Evolutionary conservation across 2,113 vertebrate genomes (phyloP).

Genomic region (Oxygymnocypris stewartii): DNA sequence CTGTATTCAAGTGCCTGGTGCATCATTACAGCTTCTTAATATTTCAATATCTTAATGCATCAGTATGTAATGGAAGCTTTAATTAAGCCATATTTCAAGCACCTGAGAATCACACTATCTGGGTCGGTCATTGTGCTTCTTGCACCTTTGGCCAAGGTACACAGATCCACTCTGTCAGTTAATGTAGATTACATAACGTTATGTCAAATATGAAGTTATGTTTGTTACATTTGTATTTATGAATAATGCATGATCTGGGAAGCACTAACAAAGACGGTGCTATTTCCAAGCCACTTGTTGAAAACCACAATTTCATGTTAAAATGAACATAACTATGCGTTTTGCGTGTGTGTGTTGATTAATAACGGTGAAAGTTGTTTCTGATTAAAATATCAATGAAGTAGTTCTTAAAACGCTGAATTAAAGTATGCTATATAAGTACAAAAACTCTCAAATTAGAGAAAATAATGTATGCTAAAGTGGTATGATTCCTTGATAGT

Average conservation of each 20-base stretch:
- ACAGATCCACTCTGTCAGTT: conserved; percentile 17
- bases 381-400: background rate
- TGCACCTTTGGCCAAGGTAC: conserved; percentile 47
- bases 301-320: background rate
- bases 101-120: conserved; percentile 10
- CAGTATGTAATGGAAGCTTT: conserved; percentile 23
- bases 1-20: background rate
- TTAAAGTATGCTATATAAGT: conserved; percentile 3
- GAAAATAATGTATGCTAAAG: background rate
- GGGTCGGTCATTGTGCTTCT: background rate
- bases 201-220: background rate
- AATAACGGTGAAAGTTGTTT: background rate
- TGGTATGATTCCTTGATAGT: background rate
- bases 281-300: background rate
- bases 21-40: background rate
- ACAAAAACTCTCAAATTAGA: background rate
- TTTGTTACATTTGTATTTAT: conserved; percentile 12
- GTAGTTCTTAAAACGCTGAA: background rate
- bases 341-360: background rate
- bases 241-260: background rate
- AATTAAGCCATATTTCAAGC: background rate
- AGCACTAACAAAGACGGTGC: background rate
- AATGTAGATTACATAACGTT: conserved; percentile 32
- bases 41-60: conserved; percentile 1
- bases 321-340: background rate